phyloP scores from a whole-genome alignment of 2,888 invertebrate species.

The Volucella inflata region DNA sequence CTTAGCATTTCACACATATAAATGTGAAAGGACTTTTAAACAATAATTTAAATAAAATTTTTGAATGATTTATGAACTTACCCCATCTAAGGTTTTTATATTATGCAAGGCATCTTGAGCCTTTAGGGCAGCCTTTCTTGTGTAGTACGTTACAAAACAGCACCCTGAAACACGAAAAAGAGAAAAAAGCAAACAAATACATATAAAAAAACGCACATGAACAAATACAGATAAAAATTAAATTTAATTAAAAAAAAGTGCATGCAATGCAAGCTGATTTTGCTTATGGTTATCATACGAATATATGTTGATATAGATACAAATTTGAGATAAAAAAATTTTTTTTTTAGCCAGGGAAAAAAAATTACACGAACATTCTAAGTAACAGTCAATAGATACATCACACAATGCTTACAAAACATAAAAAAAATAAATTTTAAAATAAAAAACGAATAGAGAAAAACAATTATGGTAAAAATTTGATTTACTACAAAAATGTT shows the following conservation, averaged over 20 bases:
- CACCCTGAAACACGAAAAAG: slow-evolving; percentile 94
- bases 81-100: slow-evolving; percentile 98
- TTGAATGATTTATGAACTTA: slow-evolving; percentile 86
- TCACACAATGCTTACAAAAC: slow-evolving; percentile 48
- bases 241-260: slow-evolving; percentile 56
- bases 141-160: slow-evolving; percentile 99
- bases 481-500: no score
- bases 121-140: slow-evolving; percentile 97
- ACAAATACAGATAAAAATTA: slow-evolving; percentile 69
- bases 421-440: slow-evolving; percentile 18
- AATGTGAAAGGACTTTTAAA: slow-evolving; percentile 2
- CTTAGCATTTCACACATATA: slow-evolving; percentile 30
- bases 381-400: slow-evolving; percentile 35
- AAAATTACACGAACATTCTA: slow-evolving; percentile 29
- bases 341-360: slow-evolving; percentile 18
- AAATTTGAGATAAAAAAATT: neutral
- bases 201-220: slow-evolving; percentile 77
- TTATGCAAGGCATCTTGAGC: slow-evolving; percentile 99
- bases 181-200: slow-evolving; percentile 80
- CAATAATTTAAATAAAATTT: slow-evolving; percentile 1
- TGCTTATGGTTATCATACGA: slow-evolving; percentile 2
- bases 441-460: neutral
- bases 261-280: slow-evolving; percentile 60
- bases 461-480: neutral
- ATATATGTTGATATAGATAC: slow-evolving; percentile 28